Conservation (phyloP, 2,888 invertebrate genomes). For the Ametastegia equiseti region DNA sequence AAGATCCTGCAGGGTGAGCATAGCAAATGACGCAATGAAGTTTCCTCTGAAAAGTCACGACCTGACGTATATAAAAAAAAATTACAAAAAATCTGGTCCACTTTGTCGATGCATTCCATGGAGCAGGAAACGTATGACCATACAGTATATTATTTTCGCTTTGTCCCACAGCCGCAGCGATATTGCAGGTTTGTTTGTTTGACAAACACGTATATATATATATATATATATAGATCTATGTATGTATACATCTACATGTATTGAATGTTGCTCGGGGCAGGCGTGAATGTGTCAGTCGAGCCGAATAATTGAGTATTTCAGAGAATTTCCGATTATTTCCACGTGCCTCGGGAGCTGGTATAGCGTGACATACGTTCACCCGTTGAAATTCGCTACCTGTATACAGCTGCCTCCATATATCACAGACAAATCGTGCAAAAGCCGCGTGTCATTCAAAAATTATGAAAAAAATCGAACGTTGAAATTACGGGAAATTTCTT, state of each 20-base stretch:
- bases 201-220: not conserved
- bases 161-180: constrained; percentile 1
- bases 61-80: not conserved
- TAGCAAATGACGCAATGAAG: no score
- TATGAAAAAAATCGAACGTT: not conserved
- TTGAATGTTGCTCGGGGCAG: constrained; percentile 9
- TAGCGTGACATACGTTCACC: not conserved
- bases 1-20: no score
- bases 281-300: constrained; percentile 18
- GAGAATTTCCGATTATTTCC: constrained; percentile 25
- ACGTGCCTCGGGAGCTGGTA: constrained; percentile 7
- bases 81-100: not conserved
- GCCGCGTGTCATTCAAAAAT: not conserved
- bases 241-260: no score
- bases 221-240: no score
- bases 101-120: not conserved
- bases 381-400: not conserved
- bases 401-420: not conserved
- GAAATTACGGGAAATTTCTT: not conserved
- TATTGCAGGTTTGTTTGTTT: constrained; percentile 2
- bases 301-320: constrained; percentile 13
- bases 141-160: not conserved
- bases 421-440: not conserved
- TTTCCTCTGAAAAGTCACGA: no score
- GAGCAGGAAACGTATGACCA: not conserved